These are phyloP conservation scores for Lepidocyrtinus sp. DNA, from an alignment of 2,888 invertebrate genomes.

Conservation along the genomic window DNA sequence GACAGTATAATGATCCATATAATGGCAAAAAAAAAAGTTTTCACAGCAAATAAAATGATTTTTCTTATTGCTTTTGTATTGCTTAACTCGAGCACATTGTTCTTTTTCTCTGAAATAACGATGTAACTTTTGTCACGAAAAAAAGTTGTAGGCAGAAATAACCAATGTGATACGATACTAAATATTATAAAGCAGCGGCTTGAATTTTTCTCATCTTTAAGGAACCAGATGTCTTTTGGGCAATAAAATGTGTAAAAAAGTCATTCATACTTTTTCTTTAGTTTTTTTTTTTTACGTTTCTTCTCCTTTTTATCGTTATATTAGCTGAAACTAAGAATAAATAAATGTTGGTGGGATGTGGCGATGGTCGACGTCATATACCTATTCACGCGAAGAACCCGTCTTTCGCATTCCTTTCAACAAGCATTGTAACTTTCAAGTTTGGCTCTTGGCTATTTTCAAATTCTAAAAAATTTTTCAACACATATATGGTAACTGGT, in stretches of 20 bases:
- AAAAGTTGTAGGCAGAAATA: background rate
- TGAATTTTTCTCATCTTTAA: background rate
- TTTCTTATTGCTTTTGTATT: background rate
- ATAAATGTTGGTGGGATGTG: conserved; percentile 9
- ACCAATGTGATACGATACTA: background rate
- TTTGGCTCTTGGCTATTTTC: background rate
- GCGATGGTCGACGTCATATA: background rate
- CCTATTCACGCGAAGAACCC: background rate
- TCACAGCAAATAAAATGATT: conserved; percentile 24
- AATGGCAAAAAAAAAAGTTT: conserved; percentile 31
- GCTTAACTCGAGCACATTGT: background rate
- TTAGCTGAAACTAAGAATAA: conserved; percentile 3
- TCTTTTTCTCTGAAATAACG: background rate
- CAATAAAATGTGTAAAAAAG: conserved; percentile 23
- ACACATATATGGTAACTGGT: background rate
- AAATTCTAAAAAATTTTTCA: background rate
- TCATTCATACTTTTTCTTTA: conserved; percentile 30
- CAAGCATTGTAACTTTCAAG: background rate
- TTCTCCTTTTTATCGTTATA: background rate
- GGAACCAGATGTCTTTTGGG: conserved; percentile 30
- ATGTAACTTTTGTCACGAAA: background rate
- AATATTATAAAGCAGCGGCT: background rate
- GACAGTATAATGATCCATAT: conserved; percentile 49
- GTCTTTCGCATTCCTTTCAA: background rate
- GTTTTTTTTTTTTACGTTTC: background rate